Evolutionary conservation across 1,140 invertebrate genomes (phyloP).

Genomic region (Epicauta chinensis): DNA sequence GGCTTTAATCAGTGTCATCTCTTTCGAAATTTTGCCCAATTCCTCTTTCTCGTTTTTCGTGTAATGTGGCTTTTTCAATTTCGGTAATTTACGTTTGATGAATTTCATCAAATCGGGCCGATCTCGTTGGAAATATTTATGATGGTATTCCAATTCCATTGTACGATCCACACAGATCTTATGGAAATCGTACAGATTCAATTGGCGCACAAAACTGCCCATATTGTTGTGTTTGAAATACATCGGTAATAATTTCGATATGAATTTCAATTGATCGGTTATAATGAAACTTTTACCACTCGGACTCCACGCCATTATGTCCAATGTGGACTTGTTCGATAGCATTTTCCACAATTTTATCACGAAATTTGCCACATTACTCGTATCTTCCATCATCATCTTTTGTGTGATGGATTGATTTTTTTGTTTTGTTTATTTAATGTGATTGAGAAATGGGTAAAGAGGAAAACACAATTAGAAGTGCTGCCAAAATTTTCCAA

Average conservation of each 20-base stretch:
- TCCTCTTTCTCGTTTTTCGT: background rate
- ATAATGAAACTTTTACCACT: constrained; percentile 29
- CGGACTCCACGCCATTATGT: constrained; percentile 27
- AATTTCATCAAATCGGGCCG: constrained; percentile 20
- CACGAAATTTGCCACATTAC: constrained; percentile 20
- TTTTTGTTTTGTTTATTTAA: too few species aligned
- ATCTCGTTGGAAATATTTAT: constrained; percentile 25
- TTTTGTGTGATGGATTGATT: too few species aligned
- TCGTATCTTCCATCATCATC: background rate
- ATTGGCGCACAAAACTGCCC: constrained; percentile 28
- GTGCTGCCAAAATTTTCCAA: too few species aligned
- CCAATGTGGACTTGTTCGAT: constrained; percentile 15
- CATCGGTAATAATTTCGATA: constrained; percentile 22
- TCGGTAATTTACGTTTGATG: constrained; percentile 24
- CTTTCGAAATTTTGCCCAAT: background rate
- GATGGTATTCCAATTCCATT: constrained; percentile 19
- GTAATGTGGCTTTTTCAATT: constrained; percentile 6
- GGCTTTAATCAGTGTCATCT: constrained; percentile 8
- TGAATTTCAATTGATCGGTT: constrained; percentile 23
- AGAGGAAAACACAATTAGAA: too few species aligned
- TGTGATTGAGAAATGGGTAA: too few species aligned
- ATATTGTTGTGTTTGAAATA: constrained; percentile 33
- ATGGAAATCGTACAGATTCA: constrained; percentile 31
- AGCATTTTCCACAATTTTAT: constrained; percentile 32
- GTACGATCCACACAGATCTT: constrained; percentile 21